Evolutionary conservation across 2,113 vertebrate genomes (phyloP).

Genomic region (Hippoglossus stenolepis): DNA sequence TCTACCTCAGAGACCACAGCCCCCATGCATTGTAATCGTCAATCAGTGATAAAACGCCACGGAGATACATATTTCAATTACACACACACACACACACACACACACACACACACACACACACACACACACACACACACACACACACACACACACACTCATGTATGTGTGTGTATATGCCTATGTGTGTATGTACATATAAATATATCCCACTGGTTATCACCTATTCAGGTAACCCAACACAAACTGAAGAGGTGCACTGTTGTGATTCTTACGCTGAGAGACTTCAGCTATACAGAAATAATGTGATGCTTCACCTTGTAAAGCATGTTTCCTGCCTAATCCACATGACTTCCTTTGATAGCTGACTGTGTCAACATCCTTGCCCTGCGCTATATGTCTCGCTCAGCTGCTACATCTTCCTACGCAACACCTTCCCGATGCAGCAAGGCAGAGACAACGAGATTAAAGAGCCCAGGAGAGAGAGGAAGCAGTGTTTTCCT

Average conservation of each 20-base stretch:
- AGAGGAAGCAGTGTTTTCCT: slow-evolving; percentile 30
- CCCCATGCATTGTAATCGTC: too few species aligned
- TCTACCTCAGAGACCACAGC: too few species aligned
- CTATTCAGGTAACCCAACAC: slow-evolving; percentile 14
- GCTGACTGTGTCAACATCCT: slow-evolving; percentile 64
- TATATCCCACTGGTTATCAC: neutral
- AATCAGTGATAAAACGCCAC: too few species aligned
- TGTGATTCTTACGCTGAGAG: slow-evolving; percentile 3
- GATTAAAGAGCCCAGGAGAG: slow-evolving; percentile 43
- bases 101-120: too few species aligned
- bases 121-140: too few species aligned
- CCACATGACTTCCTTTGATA: slow-evolving; percentile 68
- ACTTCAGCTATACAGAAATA: slow-evolving; percentile 56
- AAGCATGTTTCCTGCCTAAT: slow-evolving; percentile 64
- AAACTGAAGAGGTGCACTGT: slow-evolving; percentile 11
- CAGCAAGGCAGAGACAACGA: slow-evolving; percentile 34
- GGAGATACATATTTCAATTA: too few species aligned
- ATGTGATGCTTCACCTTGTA: slow-evolving; percentile 34
- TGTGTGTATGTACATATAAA: neutral
- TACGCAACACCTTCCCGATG: slow-evolving; percentile 22
- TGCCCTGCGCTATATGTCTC: slow-evolving; percentile 28
- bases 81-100: too few species aligned
- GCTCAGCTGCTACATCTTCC: slow-evolving; percentile 51
- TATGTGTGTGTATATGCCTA: neutral
- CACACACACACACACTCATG: neutral